Evolutionary conservation across 2,113 vertebrate genomes (phyloP), one percentile per base, ranked within the genome.

Genomic region (Chaetorhynchus papuensis): DNA sequence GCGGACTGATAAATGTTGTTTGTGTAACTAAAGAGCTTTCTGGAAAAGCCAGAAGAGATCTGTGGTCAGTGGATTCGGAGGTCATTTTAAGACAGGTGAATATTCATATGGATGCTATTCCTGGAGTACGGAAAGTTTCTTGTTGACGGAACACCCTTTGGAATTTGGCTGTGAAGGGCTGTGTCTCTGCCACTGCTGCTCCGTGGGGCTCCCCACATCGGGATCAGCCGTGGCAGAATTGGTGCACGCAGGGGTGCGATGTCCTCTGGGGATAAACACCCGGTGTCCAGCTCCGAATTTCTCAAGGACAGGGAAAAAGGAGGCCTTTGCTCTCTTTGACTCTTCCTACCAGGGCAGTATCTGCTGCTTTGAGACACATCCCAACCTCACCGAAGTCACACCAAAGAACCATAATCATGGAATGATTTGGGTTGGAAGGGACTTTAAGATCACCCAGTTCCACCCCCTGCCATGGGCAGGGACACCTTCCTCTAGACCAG

Each of bases 1-100:
- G 31, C 31, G 54, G 30, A 54, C 59, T 80, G 64, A 83, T 59
- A 95, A 77, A 88, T 10, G 44, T 52, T 96, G 54, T 86, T 93
- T 76, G 49, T 54, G 49, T 50, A 88, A 49, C 88, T 59, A 44
- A 60, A 35, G 60, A 87, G 28, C 80, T 72, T 80, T 93, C 49
- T 72, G 77, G 54, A 90, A 93, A 84, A 69, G 35, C 8, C 83
- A 87, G 60, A 31, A 56, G 50, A 44, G 68, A n/a, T 44, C 49
- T 82, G 56, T 72, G 71, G 56, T 71, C 53, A 53, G 76, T 59
- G 57, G 24, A 54, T 68, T 81, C 5, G 4, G 64, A 75, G 44
- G 27, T 57, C 30, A 0, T 45, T 75, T 88, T 53, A 30, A 77
- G 60, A 4, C 37, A 71, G 23, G 37, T 71, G 42, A 57, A 72